Evolutionary conservation across 1,140 invertebrate species (phyloP).

Genomic region (Apocrypta bakeri): DNA sequence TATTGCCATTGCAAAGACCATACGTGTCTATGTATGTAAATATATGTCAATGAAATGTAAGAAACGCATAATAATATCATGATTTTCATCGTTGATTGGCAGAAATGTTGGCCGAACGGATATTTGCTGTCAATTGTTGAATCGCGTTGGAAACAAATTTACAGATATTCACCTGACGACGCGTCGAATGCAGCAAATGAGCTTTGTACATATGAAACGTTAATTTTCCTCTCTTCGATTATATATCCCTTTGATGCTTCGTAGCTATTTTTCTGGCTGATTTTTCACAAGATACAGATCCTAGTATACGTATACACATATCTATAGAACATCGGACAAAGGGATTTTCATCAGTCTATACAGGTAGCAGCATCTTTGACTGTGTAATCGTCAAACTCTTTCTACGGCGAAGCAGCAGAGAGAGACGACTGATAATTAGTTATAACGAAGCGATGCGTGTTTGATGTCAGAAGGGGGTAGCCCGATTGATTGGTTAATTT

Average conservation of each 20-base stretch:
- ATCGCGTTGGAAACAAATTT: background rate
- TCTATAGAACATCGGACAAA: conserved; percentile 39
- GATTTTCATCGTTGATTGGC: no score
- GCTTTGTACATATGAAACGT: background rate
- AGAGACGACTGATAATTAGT: conserved; percentile 66
- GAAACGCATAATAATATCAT: no score
- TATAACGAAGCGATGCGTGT: conserved; percentile 70
- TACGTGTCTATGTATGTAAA: no score
- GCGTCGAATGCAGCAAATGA: background rate
- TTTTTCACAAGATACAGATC: background rate
- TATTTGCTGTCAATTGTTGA: background rate
- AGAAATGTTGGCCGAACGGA: background rate
- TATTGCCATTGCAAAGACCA: no score
- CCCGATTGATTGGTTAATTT: conserved; percentile 73
- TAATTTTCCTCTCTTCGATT: background rate
- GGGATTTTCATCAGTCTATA: conserved; percentile 52
- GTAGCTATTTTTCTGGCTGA: background rate
- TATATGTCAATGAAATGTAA: no score
- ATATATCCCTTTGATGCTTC: background rate
- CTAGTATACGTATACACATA: background rate
- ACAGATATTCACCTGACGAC: background rate
- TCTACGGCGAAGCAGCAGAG: background rate
- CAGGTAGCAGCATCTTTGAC: conserved; percentile 5
- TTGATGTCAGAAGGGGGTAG: conserved; percentile 62
- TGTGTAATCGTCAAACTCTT: conserved; percentile 23